phyloP scores from a whole-genome alignment of 2,888 invertebrate species.

The Pachliopta kotzebuea region DNA sequence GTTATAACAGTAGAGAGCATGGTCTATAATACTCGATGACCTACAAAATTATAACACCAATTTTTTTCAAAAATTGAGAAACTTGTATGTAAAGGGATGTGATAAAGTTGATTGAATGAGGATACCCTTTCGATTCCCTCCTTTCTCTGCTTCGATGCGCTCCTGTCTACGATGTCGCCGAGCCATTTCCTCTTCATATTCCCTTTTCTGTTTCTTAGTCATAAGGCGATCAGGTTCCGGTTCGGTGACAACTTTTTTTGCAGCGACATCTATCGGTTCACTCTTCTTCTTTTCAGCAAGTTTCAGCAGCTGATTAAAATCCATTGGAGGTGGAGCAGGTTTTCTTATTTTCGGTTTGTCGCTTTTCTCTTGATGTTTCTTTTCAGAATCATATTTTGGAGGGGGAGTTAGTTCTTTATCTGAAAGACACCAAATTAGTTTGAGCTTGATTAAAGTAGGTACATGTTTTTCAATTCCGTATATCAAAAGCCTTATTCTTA shows the following conservation, averaged over 20 bases:
- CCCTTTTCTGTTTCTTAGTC: conserved; percentile 89
- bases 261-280: conserved; percentile 83
- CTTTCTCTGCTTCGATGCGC: conserved; percentile 60
- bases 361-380: conserved; percentile 64
- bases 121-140: conserved; percentile 32
- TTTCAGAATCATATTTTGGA: conserved; percentile 62
- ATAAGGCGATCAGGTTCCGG: conserved; percentile 85
- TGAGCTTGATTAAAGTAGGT: too few relatives aligned
- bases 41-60: too few relatives aligned
- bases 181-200: conserved; percentile 86
- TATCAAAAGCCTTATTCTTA: too few relatives aligned
- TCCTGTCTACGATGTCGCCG: conserved; percentile 76
- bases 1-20: too few relatives aligned
- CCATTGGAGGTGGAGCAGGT: conserved; percentile 86
- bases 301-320: conserved; percentile 89
- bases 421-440: conserved; percentile 31
- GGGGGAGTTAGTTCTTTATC: conserved; percentile 57
- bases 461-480: too few relatives aligned
- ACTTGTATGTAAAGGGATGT: not conserved
- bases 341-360: conserved; percentile 81
- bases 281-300: conserved; percentile 91
- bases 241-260: conserved; percentile 61
- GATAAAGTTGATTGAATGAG: not conserved
- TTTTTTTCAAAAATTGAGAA: too few relatives aligned
- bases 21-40: too few relatives aligned